Conservation (phyloP, 1,140 invertebrate genomes). For the Drosophila tristis region DNA sequence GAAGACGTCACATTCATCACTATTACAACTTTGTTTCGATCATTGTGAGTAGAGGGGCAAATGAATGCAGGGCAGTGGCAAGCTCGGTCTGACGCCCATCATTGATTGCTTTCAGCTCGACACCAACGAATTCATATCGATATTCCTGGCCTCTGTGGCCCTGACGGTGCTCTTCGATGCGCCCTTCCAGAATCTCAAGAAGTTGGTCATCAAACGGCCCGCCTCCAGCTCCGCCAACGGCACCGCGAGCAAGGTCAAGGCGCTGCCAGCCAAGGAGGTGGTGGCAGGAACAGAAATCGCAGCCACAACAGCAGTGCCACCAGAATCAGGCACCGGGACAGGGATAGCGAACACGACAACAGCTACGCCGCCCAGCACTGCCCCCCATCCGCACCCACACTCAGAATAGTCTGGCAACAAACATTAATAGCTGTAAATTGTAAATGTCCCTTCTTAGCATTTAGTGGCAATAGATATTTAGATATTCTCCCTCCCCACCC, state of each 20-base stretch:
- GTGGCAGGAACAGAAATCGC: not conserved
- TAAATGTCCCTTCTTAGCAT: slow-evolving; percentile 66
- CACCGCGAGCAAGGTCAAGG: not conserved
- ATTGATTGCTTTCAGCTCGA: slow-evolving; percentile 84
- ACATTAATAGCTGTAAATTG: slow-evolving; percentile 27
- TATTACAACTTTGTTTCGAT: slow-evolving; percentile 86
- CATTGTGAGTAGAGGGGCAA: slow-evolving; percentile 82
- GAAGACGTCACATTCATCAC: slow-evolving; percentile 85
- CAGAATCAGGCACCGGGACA: not conserved
- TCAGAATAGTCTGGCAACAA: slow-evolving; percentile 56
- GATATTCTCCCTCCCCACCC: slow-evolving; percentile 11
- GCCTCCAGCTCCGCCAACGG: slow-evolving; percentile 6
- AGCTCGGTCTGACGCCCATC: not conserved
- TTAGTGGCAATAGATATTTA: slow-evolving; percentile 75
- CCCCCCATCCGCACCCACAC: slow-evolving; percentile 49
- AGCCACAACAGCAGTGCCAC: not conserved
- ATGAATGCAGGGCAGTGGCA: not conserved
- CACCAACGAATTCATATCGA: slow-evolving; percentile 86
- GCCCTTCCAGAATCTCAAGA: slow-evolving; percentile 89
- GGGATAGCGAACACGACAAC: slow-evolving; percentile 26
- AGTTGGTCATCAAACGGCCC: slow-evolving; percentile 83
- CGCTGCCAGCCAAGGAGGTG: not conserved
- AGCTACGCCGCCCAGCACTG: slow-evolving; percentile 42
- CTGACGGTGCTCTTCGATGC: slow-evolving; percentile 88
- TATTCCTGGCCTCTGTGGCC: slow-evolving; percentile 86